These are phyloP conservation scores for Caenorhabditis imperialis DNA, from an alignment of 2,888 invertebrate genomes.

Conservation along the genomic window DNA sequence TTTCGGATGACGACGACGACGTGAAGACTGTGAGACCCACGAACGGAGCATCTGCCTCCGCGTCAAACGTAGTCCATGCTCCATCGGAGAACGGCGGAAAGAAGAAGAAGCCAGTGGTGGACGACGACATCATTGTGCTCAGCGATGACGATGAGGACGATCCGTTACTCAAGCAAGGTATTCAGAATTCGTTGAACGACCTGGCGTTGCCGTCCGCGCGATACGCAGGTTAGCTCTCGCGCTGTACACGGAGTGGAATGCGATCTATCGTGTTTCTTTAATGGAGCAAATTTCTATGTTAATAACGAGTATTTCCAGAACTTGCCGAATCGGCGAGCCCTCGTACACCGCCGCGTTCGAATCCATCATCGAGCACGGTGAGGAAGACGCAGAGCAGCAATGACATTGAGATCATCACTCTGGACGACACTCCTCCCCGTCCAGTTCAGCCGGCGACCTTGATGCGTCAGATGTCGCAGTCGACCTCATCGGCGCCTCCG, in stretches of 20 bases:
- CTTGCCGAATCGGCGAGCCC: not conserved
- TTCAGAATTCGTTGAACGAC: constrained; percentile 32
- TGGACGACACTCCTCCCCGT: constrained; percentile 54
- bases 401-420: constrained; percentile 42
- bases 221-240: constrained; percentile 15
- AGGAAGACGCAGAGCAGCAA: constrained; percentile 2
- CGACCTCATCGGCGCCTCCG: not conserved
- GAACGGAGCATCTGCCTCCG: not conserved
- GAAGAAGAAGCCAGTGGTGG: constrained; percentile 11
- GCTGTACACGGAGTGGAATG: not conserved
- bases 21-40: not conserved
- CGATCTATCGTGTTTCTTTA: not conserved
- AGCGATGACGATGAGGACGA: constrained; percentile 35
- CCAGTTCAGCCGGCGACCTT: constrained; percentile 1
- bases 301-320: not conserved
- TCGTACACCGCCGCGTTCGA: constrained; percentile 1
- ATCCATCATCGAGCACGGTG: not conserved
- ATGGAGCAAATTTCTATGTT: too few species aligned
- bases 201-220: not conserved
- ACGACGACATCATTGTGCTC: constrained; percentile 41
- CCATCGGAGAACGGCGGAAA: constrained; percentile 11
- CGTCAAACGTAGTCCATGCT: not conserved
- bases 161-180: constrained; percentile 30
- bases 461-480: constrained; percentile 12
- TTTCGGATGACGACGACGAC: constrained; percentile 54